phyloP scores from a whole-genome alignment of 2,113 vertebrate genomes.

The Pelvicachromis taeniatus region DNA sequence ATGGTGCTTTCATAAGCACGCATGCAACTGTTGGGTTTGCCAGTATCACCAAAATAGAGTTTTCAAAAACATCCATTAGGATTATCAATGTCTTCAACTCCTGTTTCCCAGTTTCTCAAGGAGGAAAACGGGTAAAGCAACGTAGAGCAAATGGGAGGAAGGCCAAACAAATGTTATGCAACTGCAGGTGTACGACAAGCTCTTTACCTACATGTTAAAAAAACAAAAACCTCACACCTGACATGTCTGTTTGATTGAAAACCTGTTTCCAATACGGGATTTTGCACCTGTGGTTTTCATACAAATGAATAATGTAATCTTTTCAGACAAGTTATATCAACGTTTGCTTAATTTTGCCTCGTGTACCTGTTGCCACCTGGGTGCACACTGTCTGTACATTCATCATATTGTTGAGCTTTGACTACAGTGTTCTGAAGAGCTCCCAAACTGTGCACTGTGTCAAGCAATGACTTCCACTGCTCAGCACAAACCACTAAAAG shows the following conservation, averaged over 20 bases:
- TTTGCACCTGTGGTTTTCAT: background rate
- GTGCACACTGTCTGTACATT: background rate
- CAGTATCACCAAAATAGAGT: background rate
- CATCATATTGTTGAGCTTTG: background rate
- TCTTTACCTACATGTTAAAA: background rate
- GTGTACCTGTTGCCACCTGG: background rate
- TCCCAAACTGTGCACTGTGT: background rate
- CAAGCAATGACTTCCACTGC: background rate
- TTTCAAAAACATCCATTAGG: background rate
- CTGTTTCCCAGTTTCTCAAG: rapidly evolving
- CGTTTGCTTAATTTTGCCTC: background rate
- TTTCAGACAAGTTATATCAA: background rate
- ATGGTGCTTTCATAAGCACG: no score
- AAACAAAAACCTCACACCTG: background rate
- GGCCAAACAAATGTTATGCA: background rate
- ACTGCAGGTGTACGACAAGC: background rate
- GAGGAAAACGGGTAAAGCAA: background rate
- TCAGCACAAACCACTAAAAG: background rate
- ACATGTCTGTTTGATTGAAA: background rate
- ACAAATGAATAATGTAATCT: background rate
- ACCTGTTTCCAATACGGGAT: background rate
- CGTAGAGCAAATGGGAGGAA: background rate
- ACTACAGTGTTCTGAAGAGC: background rate
- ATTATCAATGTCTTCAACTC: background rate
- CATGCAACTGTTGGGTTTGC: background rate